Percentiles rank a stretch among this genome's conserved stretches.
Evolutionary conservation across 2,113 vertebrate species (phyloP).

Genomic region (Mixornis gularis): DNA sequence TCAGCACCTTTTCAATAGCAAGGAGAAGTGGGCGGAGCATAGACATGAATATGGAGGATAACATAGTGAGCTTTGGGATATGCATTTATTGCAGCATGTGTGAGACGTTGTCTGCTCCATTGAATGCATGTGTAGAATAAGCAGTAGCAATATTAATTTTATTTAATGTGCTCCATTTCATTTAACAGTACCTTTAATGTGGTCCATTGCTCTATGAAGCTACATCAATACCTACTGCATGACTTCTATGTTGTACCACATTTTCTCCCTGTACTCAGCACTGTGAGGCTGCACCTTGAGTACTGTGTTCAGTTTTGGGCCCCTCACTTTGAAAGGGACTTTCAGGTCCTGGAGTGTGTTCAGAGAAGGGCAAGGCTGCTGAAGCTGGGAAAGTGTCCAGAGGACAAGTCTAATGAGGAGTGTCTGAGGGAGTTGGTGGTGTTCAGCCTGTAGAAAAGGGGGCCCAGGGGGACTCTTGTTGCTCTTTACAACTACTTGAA

Average conservation of each 20-base stretch:
- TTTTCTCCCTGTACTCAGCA: neutral
- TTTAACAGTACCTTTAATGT: neutral
- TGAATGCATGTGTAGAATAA: neutral
- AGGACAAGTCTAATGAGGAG: neutral
- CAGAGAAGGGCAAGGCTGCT: neutral
- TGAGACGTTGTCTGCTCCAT: neutral
- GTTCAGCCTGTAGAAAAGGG: neutral
- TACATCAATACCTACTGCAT: neutral
- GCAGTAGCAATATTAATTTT: neutral
- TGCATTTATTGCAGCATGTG: neutral
- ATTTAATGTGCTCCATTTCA: neutral
- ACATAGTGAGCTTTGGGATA: rapidly evolving
- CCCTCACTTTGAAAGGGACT: neutral
- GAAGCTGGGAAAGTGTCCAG: neutral
- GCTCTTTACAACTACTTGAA: neutral
- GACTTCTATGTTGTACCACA: neutral
- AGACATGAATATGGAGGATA: rapidly evolving
- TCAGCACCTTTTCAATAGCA: neutral
- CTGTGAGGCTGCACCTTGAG: neutral
- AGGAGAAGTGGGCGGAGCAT: neutral
- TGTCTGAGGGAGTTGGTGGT: neutral
- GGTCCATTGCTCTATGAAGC: neutral
- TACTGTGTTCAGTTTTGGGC: neutral
- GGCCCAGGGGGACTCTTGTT: neutral
- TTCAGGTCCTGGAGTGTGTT: neutral